Conservation (phyloP, 2,113 vertebrate genomes). For the Catharus minimus region DNA sequence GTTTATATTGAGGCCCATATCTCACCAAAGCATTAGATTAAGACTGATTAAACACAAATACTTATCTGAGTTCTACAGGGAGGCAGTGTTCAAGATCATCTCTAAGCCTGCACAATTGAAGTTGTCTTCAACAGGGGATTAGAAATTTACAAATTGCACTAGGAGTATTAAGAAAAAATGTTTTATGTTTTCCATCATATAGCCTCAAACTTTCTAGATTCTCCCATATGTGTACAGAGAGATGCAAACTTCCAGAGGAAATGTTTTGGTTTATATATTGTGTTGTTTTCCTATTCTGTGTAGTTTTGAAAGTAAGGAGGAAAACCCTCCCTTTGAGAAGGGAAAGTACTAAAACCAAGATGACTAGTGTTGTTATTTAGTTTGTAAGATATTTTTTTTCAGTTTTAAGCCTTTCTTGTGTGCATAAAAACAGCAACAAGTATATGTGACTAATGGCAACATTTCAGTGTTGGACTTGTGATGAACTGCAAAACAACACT, state of each 20-base stretch:
- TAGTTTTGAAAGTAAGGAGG: background rate
- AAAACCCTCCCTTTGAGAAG: background rate
- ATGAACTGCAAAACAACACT: slow-evolving; percentile 55
- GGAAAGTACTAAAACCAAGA: background rate
- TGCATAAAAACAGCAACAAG: slow-evolving; percentile 45
- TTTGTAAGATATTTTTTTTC: background rate
- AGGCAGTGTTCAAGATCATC: background rate
- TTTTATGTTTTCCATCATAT: background rate
- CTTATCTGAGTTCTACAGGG: background rate
- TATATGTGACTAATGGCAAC: slow-evolving; percentile 44
- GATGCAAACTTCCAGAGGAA: background rate
- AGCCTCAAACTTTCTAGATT: background rate
- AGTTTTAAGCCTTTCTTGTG: background rate
- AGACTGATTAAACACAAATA: background rate
- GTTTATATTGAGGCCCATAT: background rate
- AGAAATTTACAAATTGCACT: background rate
- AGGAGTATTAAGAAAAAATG: background rate
- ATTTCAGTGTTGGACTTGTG: slow-evolving; percentile 54
- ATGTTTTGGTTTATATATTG: background rate
- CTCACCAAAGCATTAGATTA: background rate
- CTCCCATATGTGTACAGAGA: background rate
- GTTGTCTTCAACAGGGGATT: background rate
- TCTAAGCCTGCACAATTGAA: background rate
- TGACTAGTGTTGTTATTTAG: background rate
- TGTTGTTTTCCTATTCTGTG: background rate